phyloP scores from a whole-genome alignment of 2,113 vertebrate species.

The Saimiri boliviensis region DNA sequence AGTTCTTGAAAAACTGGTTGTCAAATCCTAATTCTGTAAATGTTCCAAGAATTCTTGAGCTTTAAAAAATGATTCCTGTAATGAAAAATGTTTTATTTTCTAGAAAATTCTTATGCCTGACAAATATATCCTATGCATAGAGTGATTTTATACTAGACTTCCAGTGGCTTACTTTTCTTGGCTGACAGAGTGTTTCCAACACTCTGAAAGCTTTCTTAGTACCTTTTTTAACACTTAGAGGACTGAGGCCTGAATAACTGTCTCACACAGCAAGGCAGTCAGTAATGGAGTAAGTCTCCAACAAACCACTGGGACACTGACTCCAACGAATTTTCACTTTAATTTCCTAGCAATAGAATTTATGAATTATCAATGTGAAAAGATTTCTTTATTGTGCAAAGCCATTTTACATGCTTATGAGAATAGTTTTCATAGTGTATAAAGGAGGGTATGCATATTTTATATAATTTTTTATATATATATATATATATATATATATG shows the following conservation, averaged over 20 bases:
- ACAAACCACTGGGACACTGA: background rate
- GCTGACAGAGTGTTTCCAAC: background rate
- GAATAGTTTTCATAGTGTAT: background rate
- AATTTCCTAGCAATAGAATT: background rate
- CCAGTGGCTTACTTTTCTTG: background rate
- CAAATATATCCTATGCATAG: background rate
- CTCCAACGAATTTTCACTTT: background rate
- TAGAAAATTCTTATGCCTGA: constrained; percentile 51
- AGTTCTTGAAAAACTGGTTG: constrained; percentile 81
- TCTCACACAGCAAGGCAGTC: background rate
- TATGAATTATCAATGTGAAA: background rate
- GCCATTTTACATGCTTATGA: background rate
- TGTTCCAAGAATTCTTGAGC: constrained; percentile 70
- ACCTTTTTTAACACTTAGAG: background rate
- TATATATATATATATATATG: no score
- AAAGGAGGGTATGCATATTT: background rate
- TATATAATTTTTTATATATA: background rate
- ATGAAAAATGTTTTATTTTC: constrained; percentile 62
- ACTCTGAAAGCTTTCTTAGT: background rate
- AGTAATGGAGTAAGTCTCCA: background rate
- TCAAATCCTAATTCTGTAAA: constrained; percentile 74
- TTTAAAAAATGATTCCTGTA: constrained; percentile 44
- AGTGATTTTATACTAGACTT: background rate
- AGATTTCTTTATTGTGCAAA: background rate
- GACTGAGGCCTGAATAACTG: background rate